These are phyloP conservation scores for Uria aalge DNA, from an alignment of 2,113 vertebrate genomes.

Conservation along the genomic window DNA sequence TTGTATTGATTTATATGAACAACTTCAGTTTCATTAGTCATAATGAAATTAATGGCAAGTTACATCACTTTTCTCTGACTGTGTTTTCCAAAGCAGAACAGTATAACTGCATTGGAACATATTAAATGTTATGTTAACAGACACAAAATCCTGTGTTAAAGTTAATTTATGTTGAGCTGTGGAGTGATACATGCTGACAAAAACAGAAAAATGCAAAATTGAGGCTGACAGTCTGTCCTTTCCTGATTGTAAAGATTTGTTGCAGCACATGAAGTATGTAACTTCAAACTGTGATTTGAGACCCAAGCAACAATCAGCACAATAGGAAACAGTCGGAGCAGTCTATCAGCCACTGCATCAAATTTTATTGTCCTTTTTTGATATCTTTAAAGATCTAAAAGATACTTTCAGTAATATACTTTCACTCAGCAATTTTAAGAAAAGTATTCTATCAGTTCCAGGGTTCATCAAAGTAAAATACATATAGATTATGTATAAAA, in stretches of 20 bases:
- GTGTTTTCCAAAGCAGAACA: constrained; percentile 21
- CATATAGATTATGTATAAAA: not conserved
- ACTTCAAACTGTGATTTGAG: constrained; percentile 3
- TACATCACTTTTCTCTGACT: not conserved
- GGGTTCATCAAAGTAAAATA: not conserved
- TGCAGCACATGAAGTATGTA: not conserved
- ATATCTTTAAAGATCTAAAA: not conserved
- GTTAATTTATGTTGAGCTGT: constrained; percentile 44
- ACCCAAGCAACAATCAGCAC: not conserved
- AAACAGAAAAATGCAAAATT: constrained; percentile 10
- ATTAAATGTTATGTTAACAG: constrained; percentile 11
- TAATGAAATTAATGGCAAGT: constrained; percentile 26
- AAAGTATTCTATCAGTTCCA: not conserved
- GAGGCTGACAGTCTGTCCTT: not conserved
- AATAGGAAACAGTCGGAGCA: not conserved
- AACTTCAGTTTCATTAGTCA: constrained; percentile 43
- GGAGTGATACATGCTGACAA: constrained; percentile 15
- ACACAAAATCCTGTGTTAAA: constrained; percentile 17
- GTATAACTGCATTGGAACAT: not conserved
- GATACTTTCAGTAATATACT: not conserved
- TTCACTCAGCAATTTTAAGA: not conserved
- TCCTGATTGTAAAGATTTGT: not conserved
- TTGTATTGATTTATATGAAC: constrained; percentile 57
- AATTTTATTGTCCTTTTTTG: not conserved
- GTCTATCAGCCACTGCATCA: not conserved